Percentiles rank a stretch among this genome's conserved stretches.
Evolutionary conservation across 2,797 vertebrate species (phyloP).

Genomic region (Micromesistius poutassou): DNA sequence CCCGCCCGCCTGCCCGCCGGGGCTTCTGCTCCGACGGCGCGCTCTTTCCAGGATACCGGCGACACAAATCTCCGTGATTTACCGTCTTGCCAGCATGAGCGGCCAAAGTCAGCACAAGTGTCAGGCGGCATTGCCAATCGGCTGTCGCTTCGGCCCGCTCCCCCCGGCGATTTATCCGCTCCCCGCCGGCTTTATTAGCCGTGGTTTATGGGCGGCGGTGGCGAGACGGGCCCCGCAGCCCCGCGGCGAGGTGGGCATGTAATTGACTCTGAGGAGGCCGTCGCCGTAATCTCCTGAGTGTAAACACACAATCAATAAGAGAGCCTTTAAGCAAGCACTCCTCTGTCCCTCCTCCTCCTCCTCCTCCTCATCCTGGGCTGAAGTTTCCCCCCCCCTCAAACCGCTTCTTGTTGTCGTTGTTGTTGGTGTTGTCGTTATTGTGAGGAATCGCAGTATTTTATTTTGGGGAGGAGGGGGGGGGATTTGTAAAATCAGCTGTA

Average conservation of each 20-base stretch:
- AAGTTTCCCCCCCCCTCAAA: background rate
- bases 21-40: slow-evolving; percentile 39
- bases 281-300: slow-evolving; percentile 60
- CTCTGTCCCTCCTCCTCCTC: background rate
- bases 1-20: background rate
- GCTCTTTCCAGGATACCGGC: slow-evolving; percentile 59
- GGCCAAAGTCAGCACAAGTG: slow-evolving; percentile 76
- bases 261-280: slow-evolving; percentile 60
- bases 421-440: background rate
- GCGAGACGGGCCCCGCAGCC: slow-evolving; percentile 45
- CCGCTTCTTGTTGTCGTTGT: background rate
- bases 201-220: slow-evolving; percentile 64
- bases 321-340: slow-evolving; percentile 25
- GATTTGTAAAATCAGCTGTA: background rate
- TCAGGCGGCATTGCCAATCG: slow-evolving; percentile 65
- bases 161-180: slow-evolving; percentile 66
- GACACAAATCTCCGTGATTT: slow-evolving; percentile 75
- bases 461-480: background rate
- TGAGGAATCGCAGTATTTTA: background rate
- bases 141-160: slow-evolving; percentile 61
- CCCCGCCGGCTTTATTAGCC: slow-evolving; percentile 71
- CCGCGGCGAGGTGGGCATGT: slow-evolving; percentile 66
- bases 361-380: background rate
- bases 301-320: slow-evolving; percentile 57
- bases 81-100: slow-evolving; percentile 51